Evolutionary conservation across 2,888 invertebrate genomes (phyloP), one percentile per base, ranked within the genome.

Genomic region (Elmis aenea): DNA sequence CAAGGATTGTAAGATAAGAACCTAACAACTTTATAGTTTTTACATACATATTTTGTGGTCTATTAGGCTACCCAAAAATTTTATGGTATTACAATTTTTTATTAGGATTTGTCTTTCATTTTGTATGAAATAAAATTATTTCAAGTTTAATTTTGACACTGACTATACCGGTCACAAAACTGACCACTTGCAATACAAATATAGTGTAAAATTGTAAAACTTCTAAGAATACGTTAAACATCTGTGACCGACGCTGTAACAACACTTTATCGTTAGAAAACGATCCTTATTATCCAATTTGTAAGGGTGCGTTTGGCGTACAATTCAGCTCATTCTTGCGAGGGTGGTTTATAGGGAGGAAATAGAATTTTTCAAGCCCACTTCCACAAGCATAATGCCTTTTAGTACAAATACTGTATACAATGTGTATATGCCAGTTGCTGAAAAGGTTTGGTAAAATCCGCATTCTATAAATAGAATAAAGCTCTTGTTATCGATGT

Each of bases 331-430:
- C 54, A 52, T 59, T 57, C 57, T 54, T 58, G 57, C 48, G 63
- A 61, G 62, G 62, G 62, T 56, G 62, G 61, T 58, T 64, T 57
- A 54, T 52, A 58, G 55, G 58, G 58, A 63, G 62, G 64, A 66
- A 67, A 66, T 66, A 63, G 65, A 64, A 66, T 66, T 66, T 66
- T 67, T 66, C 66, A 66, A 67, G 66, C 64, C 64, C 63, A 66
- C 66, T 66, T 67, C 67, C 64, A 66, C 63, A 55, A 57, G 53
- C 52, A 66, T 61, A 67, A 66, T 56, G 54, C 55, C 52, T 45
- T 57, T 59, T 54, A 54, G 50, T 55, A 56, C 51, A 54, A 52
- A 55, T 57, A 48, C 51, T 48, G 46, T 51, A 55, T 56, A 63
- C 62, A 64, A 42, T 33, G 33, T 38, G 32, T 40, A 40, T 32